Percentiles rank a stretch among this genome's conserved stretches.
phyloP scores from a whole-genome alignment of 1,140 invertebrate genomes.

The Hyphantria cunea region DNA sequence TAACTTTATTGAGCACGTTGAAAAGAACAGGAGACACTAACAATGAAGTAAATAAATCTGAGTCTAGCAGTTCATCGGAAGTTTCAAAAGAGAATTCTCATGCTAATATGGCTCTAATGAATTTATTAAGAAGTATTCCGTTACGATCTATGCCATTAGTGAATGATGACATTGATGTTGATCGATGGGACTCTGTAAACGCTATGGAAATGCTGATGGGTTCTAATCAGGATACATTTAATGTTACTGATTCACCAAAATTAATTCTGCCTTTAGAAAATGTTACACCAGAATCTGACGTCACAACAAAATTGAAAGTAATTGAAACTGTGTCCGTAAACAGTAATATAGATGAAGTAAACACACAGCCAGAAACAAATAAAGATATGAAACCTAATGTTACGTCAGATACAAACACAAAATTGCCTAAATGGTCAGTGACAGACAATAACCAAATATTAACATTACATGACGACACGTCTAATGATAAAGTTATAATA shows the following conservation, averaged over 20 bases:
- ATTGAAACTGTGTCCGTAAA: not conserved
- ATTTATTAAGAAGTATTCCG: not conserved
- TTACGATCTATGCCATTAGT: not conserved
- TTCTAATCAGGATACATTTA: not conserved
- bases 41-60: too few relatives aligned
- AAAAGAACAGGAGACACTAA: too few relatives aligned
- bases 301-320: not conserved
- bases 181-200: not conserved
- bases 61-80: too few relatives aligned
- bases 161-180: not conserved
- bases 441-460: too few relatives aligned
- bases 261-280: not conserved
- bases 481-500: conserved; percentile 50
- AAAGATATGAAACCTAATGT: not conserved
- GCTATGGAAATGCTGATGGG: not conserved
- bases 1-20: too few relatives aligned
- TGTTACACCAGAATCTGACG: not conserved
- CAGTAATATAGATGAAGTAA: not conserved
- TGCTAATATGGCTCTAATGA: too few relatives aligned
- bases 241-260: not conserved
- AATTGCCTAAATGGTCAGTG: not conserved
- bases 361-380: not conserved
- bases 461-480: not conserved
- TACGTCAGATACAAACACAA: not conserved
- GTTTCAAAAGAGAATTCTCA: too few relatives aligned